Base-by-base conservation (phyloP, 37 sponge, comb jelly and placozoan species). In the Beroe forskalii region DNA sequence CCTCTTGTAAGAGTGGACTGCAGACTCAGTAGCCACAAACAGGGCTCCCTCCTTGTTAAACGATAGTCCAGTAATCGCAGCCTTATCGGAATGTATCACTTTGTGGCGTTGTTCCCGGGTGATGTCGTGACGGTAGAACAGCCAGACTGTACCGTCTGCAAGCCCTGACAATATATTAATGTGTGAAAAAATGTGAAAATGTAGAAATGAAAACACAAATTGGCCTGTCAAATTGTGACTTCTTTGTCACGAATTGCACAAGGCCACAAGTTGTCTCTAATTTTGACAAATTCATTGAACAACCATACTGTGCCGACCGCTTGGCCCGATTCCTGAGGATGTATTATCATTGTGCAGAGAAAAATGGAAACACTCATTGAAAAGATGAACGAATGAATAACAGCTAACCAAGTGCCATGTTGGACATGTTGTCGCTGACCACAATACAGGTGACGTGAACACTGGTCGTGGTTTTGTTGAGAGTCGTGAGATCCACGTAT, bases 131-230 rank as follows among this genome's bases (percentile, higher is more conserved):
- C 27, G 12, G 86, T 80, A 80, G 35, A 80, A 80, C 55, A 80
- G 31, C 86, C 86, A 80, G 48, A 80, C 86, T 42, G 86, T 80
- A n/a, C 86, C 86, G 22, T 80, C 86, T 24, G 86, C 86, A 12
- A 80, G 9, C 3, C 86, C 86, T 80, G 86, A 4, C 8, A n/a
- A n/a, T 8, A 24, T 14, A 24, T 8, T 14, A 24, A n/a, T n/a
- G 9, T 9, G 60, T 55, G 60, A 55, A 9, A 55, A 55, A 55
- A 20, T 9, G 60, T 55, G 60, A 55, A 20, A 17, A 17, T 55
- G 60, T 20, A 9, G 17, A 20, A 17, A 55, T 17, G 14, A 55
- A 55, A 55, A 55, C 17, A 20, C 17, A 20, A 17, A 55, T 9
- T 20, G 9, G 60, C 9, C 14, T 55, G 14, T 20, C 60, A 9